Percentiles rank a stretch among this genome's conserved stretches.
These are phyloP conservation scores for Oxygymnocypris stewartii DNA, from an alignment of 2,113 vertebrate species.

Conservation along the genomic window DNA sequence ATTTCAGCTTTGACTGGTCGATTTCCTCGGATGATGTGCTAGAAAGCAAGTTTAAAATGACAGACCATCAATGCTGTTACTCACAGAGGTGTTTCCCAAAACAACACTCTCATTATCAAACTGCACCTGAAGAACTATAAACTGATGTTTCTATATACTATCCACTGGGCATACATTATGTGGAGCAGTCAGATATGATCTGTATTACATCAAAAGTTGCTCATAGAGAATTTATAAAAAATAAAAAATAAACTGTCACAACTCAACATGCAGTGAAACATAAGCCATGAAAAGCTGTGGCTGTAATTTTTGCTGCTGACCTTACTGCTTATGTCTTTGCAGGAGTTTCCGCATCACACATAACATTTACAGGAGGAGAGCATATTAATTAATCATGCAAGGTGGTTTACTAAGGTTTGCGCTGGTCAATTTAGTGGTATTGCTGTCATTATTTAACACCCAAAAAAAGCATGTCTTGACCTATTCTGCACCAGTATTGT, in stretches of 20 bases:
- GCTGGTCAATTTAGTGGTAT: too few species aligned
- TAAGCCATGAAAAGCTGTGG: not conserved
- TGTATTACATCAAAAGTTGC: not conserved
- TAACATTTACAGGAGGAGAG: not conserved
- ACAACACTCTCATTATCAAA: not conserved
- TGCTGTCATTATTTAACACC: too few species aligned
- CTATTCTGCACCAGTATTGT: too few species aligned
- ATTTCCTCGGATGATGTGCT: constrained; percentile 96
- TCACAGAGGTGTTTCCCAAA: not conserved
- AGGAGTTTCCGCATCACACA: not conserved
- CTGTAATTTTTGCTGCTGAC: not conserved
- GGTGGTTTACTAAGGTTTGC: not conserved
- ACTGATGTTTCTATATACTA: not conserved
- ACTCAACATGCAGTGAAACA: not conserved
- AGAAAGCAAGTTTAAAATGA: not conserved
- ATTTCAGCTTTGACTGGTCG: constrained; percentile 99
- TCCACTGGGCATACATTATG: not conserved
- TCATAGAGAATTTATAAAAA: too few species aligned
- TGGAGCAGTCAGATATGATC: not conserved
- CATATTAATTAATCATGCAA: not conserved
- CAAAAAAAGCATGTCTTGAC: too few species aligned
- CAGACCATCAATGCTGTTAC: not conserved
- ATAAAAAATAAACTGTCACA: too few species aligned
- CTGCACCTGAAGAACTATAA: not conserved
- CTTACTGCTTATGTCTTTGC: too few species aligned